These are phyloP conservation scores for Leptinotarsa undecemlineata DNA, from an alignment of 1,140 invertebrate species.

Conservation along the genomic window DNA sequence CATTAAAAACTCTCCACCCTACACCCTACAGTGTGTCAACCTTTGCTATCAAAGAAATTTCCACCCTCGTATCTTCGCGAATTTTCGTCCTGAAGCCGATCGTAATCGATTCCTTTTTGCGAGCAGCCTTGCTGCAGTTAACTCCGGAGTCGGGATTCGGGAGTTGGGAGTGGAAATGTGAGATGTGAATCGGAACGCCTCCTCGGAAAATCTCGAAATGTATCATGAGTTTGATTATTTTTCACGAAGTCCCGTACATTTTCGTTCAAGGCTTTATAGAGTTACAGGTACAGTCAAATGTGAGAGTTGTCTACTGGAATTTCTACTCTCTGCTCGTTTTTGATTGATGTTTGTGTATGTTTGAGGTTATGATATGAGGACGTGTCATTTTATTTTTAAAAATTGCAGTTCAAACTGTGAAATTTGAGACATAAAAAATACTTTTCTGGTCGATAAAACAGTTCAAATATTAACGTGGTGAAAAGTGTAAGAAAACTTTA, in stretches of 20 bases:
- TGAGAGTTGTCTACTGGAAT: background rate
- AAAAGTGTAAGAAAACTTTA: no score
- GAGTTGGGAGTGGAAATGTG: constrained; percentile 7
- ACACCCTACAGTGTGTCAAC: background rate
- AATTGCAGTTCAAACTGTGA: no score
- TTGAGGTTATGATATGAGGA: background rate
- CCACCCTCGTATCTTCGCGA: background rate
- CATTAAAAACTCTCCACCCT: no score
- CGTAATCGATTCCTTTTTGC: background rate
- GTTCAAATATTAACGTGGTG: no score
- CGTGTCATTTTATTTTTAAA: no score
- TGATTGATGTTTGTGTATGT: background rate
- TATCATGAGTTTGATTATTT: constrained; percentile 16
- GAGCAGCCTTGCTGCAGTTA: constrained; percentile 9
- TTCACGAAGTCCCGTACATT: constrained; percentile 6
- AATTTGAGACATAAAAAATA: no score
- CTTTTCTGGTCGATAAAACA: no score
- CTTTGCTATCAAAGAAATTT: background rate
- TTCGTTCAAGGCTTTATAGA: constrained; percentile 13
- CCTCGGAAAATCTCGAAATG: constrained; percentile 3
- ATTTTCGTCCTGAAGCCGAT: constrained; percentile 6
- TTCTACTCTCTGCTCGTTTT: background rate
- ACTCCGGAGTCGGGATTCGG: constrained; percentile 4
- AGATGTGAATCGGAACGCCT: background rate
- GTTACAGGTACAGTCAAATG: constrained; percentile 12